Percentiles rank a stretch among this genome's conserved stretches.
Conservation (phyloP, 1,140 invertebrate species). For the Oppia nitens region DNA sequence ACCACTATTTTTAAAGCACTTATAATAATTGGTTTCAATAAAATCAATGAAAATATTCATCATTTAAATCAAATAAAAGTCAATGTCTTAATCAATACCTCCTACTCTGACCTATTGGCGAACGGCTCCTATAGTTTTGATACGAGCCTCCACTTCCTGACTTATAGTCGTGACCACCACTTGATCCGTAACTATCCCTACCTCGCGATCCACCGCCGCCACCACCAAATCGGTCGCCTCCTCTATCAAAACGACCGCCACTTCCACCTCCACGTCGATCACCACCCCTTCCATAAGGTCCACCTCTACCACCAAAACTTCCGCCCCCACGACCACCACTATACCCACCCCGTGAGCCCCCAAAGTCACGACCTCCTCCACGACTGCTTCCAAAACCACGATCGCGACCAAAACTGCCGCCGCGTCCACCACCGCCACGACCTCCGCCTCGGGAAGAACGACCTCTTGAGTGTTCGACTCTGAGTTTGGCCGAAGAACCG, state of each 20-base stretch:
- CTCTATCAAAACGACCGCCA: background rate
- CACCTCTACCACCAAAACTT: conserved; percentile 1
- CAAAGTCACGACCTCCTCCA: conserved; percentile 12
- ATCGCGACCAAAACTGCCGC: conserved; percentile 10
- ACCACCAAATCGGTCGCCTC: conserved; percentile 3
- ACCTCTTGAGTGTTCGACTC: conserved; percentile 22
- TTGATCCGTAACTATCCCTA: background rate
- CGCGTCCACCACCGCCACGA: conserved; percentile 2
- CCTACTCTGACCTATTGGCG: background rate
- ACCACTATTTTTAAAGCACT: no score
- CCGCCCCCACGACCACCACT: conserved; percentile 16
- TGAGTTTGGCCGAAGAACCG: conserved; percentile 17
- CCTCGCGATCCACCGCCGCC: conserved; percentile 9
- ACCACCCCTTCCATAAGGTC: conserved; percentile 7
- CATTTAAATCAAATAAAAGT: no score
- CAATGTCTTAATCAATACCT: background rate
- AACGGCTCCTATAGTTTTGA: background rate
- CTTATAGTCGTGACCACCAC: conserved; percentile 7
- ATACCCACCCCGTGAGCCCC: conserved; percentile 16
- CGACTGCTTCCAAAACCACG: conserved; percentile 12
- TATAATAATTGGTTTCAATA: no score
- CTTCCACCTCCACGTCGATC: conserved; percentile 6
- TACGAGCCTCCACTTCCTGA: conserved; percentile 8
- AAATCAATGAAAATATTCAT: no score
- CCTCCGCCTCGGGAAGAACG: conserved; percentile 16